These are phyloP conservation scores for Calephelis perditalis DNA, from an alignment of 2,888 invertebrate genomes.

Conservation along the genomic window DNA sequence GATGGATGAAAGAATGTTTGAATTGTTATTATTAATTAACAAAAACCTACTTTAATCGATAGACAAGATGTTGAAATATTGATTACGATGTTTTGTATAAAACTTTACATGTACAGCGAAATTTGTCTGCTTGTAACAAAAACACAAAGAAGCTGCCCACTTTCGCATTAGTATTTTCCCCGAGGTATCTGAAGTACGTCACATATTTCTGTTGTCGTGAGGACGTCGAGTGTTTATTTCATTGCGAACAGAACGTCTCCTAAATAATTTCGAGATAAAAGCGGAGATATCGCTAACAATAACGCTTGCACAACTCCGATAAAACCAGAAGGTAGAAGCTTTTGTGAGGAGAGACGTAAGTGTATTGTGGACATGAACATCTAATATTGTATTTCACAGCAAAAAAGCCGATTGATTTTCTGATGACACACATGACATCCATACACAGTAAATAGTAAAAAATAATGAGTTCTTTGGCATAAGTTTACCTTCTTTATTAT, in stretches of 20 bases:
- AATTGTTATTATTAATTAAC: no score
- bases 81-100: no score
- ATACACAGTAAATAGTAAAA: no score
- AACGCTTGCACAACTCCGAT: slow-evolving; percentile 48
- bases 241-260: slow-evolving; percentile 52
- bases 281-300: slow-evolving; percentile 57
- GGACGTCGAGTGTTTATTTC: slow-evolving; percentile 52
- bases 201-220: slow-evolving; percentile 8
- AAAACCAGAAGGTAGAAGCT: slow-evolving; percentile 65
- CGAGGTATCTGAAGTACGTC: slow-evolving; percentile 1
- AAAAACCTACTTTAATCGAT: no score
- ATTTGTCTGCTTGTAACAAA: neutral
- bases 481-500: no score
- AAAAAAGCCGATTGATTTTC: no score
- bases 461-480: no score
- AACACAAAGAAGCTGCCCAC: neutral
- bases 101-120: no score
- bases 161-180: neutral
- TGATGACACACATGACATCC: no score
- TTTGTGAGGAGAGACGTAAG: slow-evolving; percentile 28
- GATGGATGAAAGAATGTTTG: no score
- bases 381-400: neutral
- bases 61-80: no score
- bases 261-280: slow-evolving; percentile 67
- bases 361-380: slow-evolving; percentile 36